phyloP scores from a whole-genome alignment of 2,113 vertebrate genomes.

The Hassar affinis region DNA sequence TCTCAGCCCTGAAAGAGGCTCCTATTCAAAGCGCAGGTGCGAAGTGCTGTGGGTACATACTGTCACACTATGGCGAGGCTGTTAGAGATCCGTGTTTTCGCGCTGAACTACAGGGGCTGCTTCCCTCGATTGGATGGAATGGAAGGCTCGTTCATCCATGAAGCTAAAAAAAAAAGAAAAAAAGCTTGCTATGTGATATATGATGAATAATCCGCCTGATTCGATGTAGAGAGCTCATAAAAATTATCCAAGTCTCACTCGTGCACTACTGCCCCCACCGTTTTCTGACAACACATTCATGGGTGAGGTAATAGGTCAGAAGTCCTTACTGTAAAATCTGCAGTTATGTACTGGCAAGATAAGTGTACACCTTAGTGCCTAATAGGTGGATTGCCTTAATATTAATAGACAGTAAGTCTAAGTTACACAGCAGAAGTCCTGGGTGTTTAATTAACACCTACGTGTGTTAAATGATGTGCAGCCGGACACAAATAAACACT shows the following conservation, averaged over 20 bases:
- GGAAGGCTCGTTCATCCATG: constrained; percentile 83
- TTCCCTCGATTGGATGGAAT: constrained; percentile 74
- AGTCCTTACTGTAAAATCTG: not conserved
- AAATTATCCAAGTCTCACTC: constrained; percentile 48
- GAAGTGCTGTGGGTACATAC: constrained; percentile 87
- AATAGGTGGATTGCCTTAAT: not conserved
- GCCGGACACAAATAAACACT: constrained; percentile 15
- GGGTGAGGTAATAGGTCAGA: constrained; percentile 21
- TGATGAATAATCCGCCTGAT: constrained; percentile 70
- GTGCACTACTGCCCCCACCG: constrained; percentile 22
- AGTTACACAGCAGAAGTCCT: not conserved
- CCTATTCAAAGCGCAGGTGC: constrained; percentile 99
- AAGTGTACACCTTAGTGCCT: not conserved
- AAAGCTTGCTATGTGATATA: constrained; percentile 74
- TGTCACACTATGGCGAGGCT: constrained; percentile 93
- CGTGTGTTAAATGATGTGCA: constrained; percentile 13
- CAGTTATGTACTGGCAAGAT: constrained; percentile 6
- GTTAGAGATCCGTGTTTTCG: constrained; percentile 92
- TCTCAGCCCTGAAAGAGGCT: constrained; percentile 87
- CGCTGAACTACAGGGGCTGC: constrained; percentile 88
- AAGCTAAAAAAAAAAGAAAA: constrained; percentile 72
- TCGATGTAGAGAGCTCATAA: constrained; percentile 40
- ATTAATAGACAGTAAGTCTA: constrained; percentile 2
- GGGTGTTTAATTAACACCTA: constrained; percentile 4
- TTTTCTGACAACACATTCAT: constrained; percentile 19